Evolutionary conservation across 2,113 vertebrate genomes (phyloP).

Genomic region (Ameiurus melas): DNA sequence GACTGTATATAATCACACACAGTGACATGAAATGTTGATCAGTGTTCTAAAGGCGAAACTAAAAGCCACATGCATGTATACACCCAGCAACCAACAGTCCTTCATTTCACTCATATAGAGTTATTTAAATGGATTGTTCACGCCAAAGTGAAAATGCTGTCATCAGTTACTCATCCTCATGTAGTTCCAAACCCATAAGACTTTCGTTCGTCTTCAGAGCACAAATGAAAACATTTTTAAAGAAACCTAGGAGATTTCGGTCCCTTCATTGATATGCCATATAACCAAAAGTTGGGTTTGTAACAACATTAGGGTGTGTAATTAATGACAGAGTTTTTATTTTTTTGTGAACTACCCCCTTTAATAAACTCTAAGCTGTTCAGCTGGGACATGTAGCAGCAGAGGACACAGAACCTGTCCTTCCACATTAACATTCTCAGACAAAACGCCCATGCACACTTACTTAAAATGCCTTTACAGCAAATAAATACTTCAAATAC

Average conservation of each 20-base stretch:
- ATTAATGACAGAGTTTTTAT: no score
- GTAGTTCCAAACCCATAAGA: no score
- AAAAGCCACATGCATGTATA: not conserved
- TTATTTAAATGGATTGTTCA: no score
- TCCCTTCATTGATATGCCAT: no score
- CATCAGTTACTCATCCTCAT: no score
- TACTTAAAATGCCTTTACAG: not conserved
- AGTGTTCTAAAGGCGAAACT: constrained; percentile 18
- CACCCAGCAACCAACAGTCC: not conserved
- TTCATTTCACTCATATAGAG: not conserved
- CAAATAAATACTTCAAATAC: not conserved
- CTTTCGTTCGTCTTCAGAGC: no score
- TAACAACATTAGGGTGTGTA: no score
- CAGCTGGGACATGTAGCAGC: constrained; percentile 25
- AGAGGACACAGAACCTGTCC: constrained; percentile 31
- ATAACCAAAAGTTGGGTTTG: no score
- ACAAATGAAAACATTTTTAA: no score
- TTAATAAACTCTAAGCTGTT: not conserved
- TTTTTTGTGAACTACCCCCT: no score
- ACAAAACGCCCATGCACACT: not conserved
- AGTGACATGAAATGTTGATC: not conserved
- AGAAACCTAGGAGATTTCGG: no score
- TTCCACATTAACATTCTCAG: constrained; percentile 28
- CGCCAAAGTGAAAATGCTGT: no score
- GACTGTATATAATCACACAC: constrained; percentile 16